Percentiles rank a stretch among this genome's conserved stretches.
Conservation (phyloP, 2,888 invertebrate genomes). For the Scaptomyza flava region DNA sequence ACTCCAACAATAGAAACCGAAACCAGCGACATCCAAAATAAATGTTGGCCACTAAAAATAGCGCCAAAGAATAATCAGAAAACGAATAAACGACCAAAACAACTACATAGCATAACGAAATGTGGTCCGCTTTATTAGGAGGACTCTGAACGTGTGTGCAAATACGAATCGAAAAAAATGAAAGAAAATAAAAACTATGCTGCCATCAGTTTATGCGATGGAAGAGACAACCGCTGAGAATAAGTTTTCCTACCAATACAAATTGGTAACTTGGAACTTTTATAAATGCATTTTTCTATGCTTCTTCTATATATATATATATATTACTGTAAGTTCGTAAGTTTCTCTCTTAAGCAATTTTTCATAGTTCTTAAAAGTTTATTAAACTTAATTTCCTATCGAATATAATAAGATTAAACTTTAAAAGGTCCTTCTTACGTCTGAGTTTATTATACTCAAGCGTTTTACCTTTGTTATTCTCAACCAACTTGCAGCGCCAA, state of each 20-base stretch:
- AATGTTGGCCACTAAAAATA: constrained; percentile 70
- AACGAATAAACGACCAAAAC: constrained; percentile 41
- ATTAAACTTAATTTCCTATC: not conserved
- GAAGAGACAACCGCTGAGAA: constrained; percentile 60
- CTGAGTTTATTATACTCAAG: constrained; percentile 9
- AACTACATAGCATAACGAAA: constrained; percentile 44
- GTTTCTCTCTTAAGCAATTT: not conserved
- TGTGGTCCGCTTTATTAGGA: constrained; percentile 39
- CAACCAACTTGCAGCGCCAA: constrained; percentile 22
- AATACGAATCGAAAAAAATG: constrained; percentile 4
- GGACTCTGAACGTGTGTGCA: constrained; percentile 39
- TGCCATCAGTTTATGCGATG: constrained; percentile 37
- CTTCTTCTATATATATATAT: not conserved
- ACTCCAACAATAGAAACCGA: constrained; percentile 34
- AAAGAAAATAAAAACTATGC: constrained; percentile 30
- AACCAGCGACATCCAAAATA: constrained; percentile 65
- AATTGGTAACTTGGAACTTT: constrained; percentile 1
- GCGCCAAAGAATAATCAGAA: constrained; percentile 48
- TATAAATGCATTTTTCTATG: not conserved
- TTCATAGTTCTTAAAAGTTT: not conserved
- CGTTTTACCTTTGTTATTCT: constrained; percentile 6
- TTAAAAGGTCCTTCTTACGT: not conserved
- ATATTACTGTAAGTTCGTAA: not conserved
- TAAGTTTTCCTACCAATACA: constrained; percentile 43
- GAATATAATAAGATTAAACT: constrained; percentile 2